Conservation (phyloP, 2,888 invertebrate species). For the Xylophagus ater region DNA sequence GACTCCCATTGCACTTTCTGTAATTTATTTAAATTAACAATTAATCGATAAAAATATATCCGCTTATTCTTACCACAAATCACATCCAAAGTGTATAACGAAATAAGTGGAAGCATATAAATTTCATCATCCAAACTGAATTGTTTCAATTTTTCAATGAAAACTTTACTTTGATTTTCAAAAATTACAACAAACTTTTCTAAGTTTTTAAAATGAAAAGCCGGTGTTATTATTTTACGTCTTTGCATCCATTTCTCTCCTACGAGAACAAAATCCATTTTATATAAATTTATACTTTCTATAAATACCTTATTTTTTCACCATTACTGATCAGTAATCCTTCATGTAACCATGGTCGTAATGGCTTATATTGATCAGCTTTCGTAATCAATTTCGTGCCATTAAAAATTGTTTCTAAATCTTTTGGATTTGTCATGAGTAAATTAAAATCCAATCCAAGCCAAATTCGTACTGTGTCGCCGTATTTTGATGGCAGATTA, state of each 20-base stretch:
- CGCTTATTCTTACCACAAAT: slow-evolving; percentile 36
- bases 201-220: slow-evolving; percentile 66
- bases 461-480: slow-evolving; percentile 27
- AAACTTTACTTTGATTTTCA: slow-evolving; percentile 45
- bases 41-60: neutral
- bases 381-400: slow-evolving; percentile 41
- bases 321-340: slow-evolving; percentile 44
- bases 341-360: slow-evolving; percentile 44
- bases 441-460: slow-evolving; percentile 32
- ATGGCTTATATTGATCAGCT: slow-evolving; percentile 40
- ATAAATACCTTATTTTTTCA: slow-evolving; percentile 15
- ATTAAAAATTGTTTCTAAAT: slow-evolving; percentile 28
- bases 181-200: slow-evolving; percentile 58
- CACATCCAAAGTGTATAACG: slow-evolving; percentile 28
- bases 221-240: slow-evolving; percentile 59
- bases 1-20: slow-evolving; percentile 79
- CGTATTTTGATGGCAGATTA: neutral
- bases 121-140: slow-evolving; percentile 33
- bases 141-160: slow-evolving; percentile 38
- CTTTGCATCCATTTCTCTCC: slow-evolving; percentile 49
- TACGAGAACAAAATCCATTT: slow-evolving; percentile 12
- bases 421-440: slow-evolving; percentile 26
- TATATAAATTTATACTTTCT: slow-evolving; percentile 3
- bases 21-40: slow-evolving; percentile 20
- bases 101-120: slow-evolving; percentile 45